phyloP scores from a whole-genome alignment of 53 echinoderm and acorn worm species.

The Zoroaster sp. region DNA sequence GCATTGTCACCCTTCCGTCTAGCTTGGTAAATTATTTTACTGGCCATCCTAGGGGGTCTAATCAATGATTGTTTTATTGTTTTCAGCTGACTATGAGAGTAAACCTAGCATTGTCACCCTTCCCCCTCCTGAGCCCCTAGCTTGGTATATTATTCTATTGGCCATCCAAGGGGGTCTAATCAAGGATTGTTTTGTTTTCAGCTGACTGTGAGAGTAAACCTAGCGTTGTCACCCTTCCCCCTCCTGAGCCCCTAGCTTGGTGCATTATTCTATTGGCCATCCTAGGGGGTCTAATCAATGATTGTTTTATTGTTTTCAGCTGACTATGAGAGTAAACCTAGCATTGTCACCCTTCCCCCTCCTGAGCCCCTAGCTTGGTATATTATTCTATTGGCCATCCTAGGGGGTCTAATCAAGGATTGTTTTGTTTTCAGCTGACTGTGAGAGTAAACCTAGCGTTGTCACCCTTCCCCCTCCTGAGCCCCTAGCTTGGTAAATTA shows the following conservation, averaged over 20 bases:
- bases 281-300: constrained; percentile 71
- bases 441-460: too few relatives aligned
- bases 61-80: too few relatives aligned
- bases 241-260: too few relatives aligned
- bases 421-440: too few relatives aligned
- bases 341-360: neutral
- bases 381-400: constrained; percentile 81
- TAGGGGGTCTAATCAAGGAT: constrained; percentile 88
- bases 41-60: constrained; percentile 83
- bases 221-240: too few relatives aligned
- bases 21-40: constrained; percentile 83
- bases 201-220: too few relatives aligned
- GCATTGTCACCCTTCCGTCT: constrained; percentile 6
- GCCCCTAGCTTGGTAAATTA: constrained; percentile 92
- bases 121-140: constrained; percentile 55
- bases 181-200: too few relatives aligned
- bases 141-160: constrained; percentile 87
- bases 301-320: too few relatives aligned
- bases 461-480: too few relatives aligned
- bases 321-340: constrained; percentile 27
- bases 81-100: constrained; percentile 19
- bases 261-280: constrained; percentile 90
- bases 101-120: constrained; percentile 10
- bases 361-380: constrained; percentile 80
- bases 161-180: constrained; percentile 85